phyloP scores from a whole-genome alignment of 2,888 invertebrate genomes.

The Acanthosoma haemorrhoidale region DNA sequence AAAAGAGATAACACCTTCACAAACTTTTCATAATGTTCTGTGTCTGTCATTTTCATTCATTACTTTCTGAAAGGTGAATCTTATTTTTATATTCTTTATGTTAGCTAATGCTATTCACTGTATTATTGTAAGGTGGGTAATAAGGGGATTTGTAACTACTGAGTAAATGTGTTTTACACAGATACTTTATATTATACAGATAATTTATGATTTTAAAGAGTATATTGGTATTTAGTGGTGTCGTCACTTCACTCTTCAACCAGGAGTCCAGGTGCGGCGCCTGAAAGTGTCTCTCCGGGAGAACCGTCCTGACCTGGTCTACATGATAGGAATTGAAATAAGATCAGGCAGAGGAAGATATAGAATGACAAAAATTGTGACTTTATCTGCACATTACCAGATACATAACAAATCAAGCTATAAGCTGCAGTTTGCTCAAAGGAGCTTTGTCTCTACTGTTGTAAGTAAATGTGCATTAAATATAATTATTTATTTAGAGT shows the following conservation, averaged over 20 bases:
- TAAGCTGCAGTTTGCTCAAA: constrained; percentile 82
- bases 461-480: constrained; percentile 49
- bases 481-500: not conserved
- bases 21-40: too few species aligned
- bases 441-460: constrained; percentile 69
- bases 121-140: too few species aligned
- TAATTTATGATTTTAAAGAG: not conserved
- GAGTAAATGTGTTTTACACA: too few species aligned
- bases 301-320: constrained; percentile 65
- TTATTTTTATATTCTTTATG: too few species aligned
- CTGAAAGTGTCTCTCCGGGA: constrained; percentile 57
- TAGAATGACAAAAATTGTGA: constrained; percentile 83
- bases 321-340: constrained; percentile 83
- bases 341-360: constrained; percentile 83
- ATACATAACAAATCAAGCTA: constrained; percentile 78
- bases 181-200: not conserved
- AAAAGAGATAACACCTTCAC: too few species aligned
- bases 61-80: too few species aligned
- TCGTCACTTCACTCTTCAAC: constrained; percentile 76
- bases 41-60: too few species aligned
- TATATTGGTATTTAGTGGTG: constrained; percentile 49
- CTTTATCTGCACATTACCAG: constrained; percentile 87
- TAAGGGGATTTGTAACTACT: too few species aligned
- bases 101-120: too few species aligned
- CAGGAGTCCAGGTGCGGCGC: constrained; percentile 66